These are phyloP conservation scores for Selene dorsalis DNA, from an alignment of 2,797 vertebrate genomes.

Conservation along the genomic window DNA sequence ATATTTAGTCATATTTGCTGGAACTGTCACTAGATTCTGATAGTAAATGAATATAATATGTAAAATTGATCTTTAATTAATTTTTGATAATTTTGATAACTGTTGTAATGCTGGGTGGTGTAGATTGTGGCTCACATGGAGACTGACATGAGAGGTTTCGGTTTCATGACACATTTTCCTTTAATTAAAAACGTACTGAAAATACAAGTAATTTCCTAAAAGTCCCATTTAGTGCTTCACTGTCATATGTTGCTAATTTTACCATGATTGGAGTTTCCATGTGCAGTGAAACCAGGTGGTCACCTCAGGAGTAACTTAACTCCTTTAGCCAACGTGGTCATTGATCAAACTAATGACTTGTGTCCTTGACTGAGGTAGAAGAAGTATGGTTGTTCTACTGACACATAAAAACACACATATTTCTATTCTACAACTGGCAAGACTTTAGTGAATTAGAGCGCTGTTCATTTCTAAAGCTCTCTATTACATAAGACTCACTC, in stretches of 20 bases:
- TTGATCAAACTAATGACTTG: background rate
- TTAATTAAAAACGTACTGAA: background rate
- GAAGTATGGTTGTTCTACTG: background rate
- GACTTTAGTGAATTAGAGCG: slow-evolving; percentile 7
- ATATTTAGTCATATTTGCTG: too few species aligned
- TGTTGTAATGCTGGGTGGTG: background rate
- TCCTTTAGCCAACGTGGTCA: background rate
- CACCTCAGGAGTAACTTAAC: background rate
- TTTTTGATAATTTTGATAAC: background rate
- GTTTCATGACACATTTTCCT: background rate
- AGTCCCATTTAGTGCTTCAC: background rate
- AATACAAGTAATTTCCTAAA: background rate
- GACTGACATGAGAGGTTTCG: background rate
- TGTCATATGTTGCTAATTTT: background rate
- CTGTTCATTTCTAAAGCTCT: background rate
- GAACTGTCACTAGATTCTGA: too few species aligned
- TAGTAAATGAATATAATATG: background rate
- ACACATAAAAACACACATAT: background rate
- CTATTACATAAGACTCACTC: slow-evolving; percentile 13
- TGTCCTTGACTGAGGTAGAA: slow-evolving; percentile 7
- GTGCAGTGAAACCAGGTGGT: background rate
- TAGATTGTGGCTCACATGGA: background rate
- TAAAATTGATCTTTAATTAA: background rate
- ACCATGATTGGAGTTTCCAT: background rate
- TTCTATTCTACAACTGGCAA: background rate